Conservation (phyloP, 23 tunicate genomes). For the Clavelina lepadiformis region DNA sequence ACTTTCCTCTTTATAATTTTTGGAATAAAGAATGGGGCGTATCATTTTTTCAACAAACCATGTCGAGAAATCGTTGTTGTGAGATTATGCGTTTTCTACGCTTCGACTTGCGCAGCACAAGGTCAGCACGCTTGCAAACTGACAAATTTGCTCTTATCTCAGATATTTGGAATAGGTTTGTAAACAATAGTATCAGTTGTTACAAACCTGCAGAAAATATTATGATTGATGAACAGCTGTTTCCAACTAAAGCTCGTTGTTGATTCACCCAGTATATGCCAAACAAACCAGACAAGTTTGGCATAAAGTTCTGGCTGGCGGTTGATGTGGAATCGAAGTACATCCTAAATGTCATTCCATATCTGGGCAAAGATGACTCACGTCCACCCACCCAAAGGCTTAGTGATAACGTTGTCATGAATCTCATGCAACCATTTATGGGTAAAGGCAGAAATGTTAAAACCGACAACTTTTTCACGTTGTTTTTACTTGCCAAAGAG, state of each 20-base stretch:
- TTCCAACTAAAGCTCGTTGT: conserved; percentile 10
- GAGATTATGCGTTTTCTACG: conserved; percentile 6
- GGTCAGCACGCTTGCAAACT: conserved; percentile 17
- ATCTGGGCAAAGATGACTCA: conserved; percentile 3
- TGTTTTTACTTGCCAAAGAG: conserved; percentile 5
- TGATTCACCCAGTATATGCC: conserved; percentile 15
- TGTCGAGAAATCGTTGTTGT: conserved; percentile 14
- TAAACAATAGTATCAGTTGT: conserved; percentile 9
- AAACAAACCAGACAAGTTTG: conserved; percentile 21
- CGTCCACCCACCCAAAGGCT: conserved; percentile 5
- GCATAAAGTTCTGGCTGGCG: conserved; percentile 10
- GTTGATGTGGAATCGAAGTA: conserved; percentile 7
- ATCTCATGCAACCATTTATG: background rate
- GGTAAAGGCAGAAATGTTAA: conserved; percentile 6
- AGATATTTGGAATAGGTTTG: conserved; percentile 16
- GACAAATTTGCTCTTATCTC: conserved; percentile 18
- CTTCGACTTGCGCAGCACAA: conserved; percentile 18
- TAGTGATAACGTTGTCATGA: conserved; percentile 10
- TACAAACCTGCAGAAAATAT: conserved; percentile 13
- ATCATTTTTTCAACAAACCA: conserved; percentile 10
- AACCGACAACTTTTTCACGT: conserved; percentile 10
- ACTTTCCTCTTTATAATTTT: conserved; percentile 8
- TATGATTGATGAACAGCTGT: conserved; percentile 9
- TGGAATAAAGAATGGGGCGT: conserved; percentile 19
- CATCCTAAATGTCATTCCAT: conserved; percentile 4